A percentile compares a stretch with the other conserved stretches of the same genome.
These are phyloP conservation scores for Brenthis hecate DNA, from an alignment of 2,888 invertebrate species.

Conservation along the genomic window DNA sequence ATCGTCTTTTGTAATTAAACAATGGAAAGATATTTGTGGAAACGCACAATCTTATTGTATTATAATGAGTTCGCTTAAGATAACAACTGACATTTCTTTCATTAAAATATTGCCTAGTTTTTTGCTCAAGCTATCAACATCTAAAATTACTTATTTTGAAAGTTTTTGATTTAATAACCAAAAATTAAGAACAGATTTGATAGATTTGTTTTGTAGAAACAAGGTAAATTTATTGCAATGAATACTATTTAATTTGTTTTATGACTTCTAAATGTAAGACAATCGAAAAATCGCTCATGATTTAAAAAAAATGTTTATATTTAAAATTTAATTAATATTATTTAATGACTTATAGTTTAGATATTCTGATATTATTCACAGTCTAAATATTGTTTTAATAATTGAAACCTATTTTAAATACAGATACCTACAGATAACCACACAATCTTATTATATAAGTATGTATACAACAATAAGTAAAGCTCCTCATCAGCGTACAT, in stretches of 20 bases:
- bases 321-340: no score
- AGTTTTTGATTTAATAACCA: neutral
- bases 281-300: no score
- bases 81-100: slow-evolving; percentile 26
- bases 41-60: slow-evolving; percentile 28
- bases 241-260: no score
- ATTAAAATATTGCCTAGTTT: slow-evolving; percentile 1
- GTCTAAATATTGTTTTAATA: no score
- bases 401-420: neutral
- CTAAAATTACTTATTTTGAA: neutral
- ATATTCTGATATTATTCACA: no score
- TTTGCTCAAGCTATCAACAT: neutral
- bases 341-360: no score
- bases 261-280: no score
- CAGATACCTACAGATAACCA: neutral
- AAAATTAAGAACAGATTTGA: no score
- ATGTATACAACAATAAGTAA: slow-evolving; percentile 17
- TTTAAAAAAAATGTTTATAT: no score
- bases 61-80: slow-evolving; percentile 27
- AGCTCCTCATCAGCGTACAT: slow-evolving; percentile 31
- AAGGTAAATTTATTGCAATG: no score
- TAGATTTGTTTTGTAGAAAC: no score
- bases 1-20: slow-evolving; percentile 46
- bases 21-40: slow-evolving; percentile 46
- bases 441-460: neutral